Evolutionary conservation across 92 coral and sea anemone genomes (phyloP), one percentile per base, ranked within the genome.

Genomic region (Porites divaricata): DNA sequence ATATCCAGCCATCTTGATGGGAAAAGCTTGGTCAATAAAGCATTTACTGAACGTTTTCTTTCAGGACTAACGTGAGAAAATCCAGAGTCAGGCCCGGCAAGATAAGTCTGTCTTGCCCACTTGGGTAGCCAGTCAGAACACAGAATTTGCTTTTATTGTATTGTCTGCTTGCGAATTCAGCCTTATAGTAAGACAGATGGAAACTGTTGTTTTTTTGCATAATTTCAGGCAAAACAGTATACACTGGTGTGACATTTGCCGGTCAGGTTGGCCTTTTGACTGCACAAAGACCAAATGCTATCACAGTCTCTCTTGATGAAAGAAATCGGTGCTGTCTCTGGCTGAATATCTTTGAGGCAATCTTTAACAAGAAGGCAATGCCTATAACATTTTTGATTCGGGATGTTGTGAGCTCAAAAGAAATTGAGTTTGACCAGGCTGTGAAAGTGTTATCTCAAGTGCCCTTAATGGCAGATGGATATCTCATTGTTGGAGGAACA

Each of bases 241-340:
- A 95, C 89, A 91, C 95, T 80, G 98, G 98, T 20, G 92, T 89
- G 22, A 90, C 92, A 22, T 93, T 91, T 89, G 95, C 93, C 58
- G 97, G 98, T 23, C 85, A 89, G 76, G 85, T 95, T 53, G 98
- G 98, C 20, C 84, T 95, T 41, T 65, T 90, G 64, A 95, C 98
- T 56, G 98, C 95, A 21, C 98, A 95, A 75, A 83, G 78, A 57
- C 95, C 98, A 6, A 80, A 85, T 23, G 91, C 88, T 26, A 61
- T 91, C n/a, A 95, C 98, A 9, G 87, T 95, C 64, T 73, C 94
- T 49, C 76, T 95, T 62, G 92, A 95, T 85, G 98, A 93, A 70
- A 83, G 98, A n/a, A 94, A 95, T 75, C 50, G 77, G 72, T 97
- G 98, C n/a, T 85, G 56, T 59, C 2, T 91, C 13, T 94, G 98